phyloP scores from a whole-genome alignment of 2,113 vertebrate genomes.

The Oryzias curvinotus region DNA sequence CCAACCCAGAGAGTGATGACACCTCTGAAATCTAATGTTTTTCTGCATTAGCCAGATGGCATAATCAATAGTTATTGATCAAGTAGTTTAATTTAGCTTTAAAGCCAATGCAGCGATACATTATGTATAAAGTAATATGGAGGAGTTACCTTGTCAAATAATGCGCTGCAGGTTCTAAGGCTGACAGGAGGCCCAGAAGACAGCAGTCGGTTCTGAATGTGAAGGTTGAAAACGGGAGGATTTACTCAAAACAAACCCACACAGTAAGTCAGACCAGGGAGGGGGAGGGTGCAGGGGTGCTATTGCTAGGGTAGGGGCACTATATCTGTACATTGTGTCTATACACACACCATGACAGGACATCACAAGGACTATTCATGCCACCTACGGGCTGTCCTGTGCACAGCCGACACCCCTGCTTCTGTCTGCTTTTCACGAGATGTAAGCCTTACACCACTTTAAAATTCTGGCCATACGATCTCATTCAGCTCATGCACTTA shows the following conservation, averaged over 20 bases:
- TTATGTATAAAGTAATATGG: constrained; percentile 67
- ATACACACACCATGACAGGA: constrained; percentile 26
- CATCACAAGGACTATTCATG: constrained; percentile 7
- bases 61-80: constrained; percentile 36
- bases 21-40: constrained; percentile 34
- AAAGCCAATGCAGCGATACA: constrained; percentile 64
- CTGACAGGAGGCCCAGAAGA: constrained; percentile 82
- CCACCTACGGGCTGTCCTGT: constrained; percentile 3
- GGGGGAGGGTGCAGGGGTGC: constrained; percentile 9
- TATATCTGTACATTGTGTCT: constrained; percentile 19
- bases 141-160: constrained; percentile 83
- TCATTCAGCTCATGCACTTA: no score
- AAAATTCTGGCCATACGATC: no score
- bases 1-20: constrained; percentile 49
- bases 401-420: constrained; percentile 1
- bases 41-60: constrained; percentile 17
- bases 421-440: not conserved
- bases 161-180: constrained; percentile 83
- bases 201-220: constrained; percentile 84
- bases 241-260: constrained; percentile 76
- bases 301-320: constrained; percentile 23
- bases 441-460: not conserved
- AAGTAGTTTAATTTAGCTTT: constrained; percentile 46
- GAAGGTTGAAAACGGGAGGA: constrained; percentile 76
- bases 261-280: constrained; percentile 57